A percentile compares a stretch with the other conserved stretches of the same genome.
Evolutionary conservation across 2,113 vertebrate genomes (phyloP).

Genomic region (Percopsis transmontana): DNA sequence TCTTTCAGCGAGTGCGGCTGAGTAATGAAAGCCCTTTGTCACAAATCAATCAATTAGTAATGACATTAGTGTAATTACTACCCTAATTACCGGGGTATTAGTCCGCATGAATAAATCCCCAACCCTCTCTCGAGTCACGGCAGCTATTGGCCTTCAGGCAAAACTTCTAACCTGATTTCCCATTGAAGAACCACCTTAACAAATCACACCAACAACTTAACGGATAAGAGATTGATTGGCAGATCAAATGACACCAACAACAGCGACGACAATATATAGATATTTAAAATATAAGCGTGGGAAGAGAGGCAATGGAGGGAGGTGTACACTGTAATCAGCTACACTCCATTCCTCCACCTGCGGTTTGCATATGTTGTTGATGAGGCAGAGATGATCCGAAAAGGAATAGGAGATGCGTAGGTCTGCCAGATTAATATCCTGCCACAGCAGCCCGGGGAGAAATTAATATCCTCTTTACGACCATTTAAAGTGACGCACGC

Average conservation of each 20-base stretch:
- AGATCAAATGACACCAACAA: constrained; percentile 21
- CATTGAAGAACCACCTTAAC: background rate
- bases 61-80: constrained; percentile 7
- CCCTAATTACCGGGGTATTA: constrained; percentile 18
- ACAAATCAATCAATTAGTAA: constrained; percentile 46
- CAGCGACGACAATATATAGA: background rate
- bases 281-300: constrained; percentile 2
- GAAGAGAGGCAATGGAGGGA: constrained; percentile 20
- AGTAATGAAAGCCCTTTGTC: constrained; percentile 27
- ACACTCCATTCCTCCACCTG: constrained; percentile 50
- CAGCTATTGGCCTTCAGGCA: constrained; percentile 23
- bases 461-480: constrained; percentile 76
- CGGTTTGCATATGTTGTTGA: constrained; percentile 61
- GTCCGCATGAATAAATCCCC: background rate
- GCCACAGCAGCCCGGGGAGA: constrained; percentile 60
- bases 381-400: constrained; percentile 64
- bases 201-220: constrained; percentile 20
- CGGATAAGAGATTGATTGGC: background rate
- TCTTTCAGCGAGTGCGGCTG: constrained; percentile 24
- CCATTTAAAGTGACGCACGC: constrained; percentile 52
- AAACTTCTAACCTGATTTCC: background rate
- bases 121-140: constrained; percentile 17
- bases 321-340: constrained; percentile 50
- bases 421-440: constrained; percentile 77
- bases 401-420: constrained; percentile 62